Conservation (phyloP, 2,113 vertebrate genomes). For the Craseonycteris thonglongyai region DNA sequence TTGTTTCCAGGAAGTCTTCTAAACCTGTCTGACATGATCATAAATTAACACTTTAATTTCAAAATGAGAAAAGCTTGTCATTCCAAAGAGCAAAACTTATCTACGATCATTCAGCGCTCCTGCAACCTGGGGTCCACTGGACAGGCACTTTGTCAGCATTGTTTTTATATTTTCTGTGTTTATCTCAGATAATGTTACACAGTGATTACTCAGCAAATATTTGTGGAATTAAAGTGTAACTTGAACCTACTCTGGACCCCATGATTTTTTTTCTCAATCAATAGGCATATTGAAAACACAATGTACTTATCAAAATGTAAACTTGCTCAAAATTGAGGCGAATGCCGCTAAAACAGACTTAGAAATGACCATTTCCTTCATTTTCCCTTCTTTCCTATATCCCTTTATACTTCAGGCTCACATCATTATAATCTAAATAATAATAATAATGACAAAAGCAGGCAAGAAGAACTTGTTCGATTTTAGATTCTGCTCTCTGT, state of each 20-base stretch:
- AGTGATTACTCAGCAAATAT: constrained; percentile 12
- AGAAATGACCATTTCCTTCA: neutral
- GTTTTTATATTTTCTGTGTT: neutral
- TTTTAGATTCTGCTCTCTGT: neutral
- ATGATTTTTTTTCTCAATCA: constrained; percentile 13
- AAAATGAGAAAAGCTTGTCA: neutral
- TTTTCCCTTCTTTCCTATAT: neutral
- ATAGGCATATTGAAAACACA: neutral
- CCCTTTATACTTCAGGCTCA: neutral
- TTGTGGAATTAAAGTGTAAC: constrained; percentile 4
- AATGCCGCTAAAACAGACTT: neutral
- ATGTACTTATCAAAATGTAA: neutral
- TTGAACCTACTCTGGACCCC: neutral
- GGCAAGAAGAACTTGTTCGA: neutral
- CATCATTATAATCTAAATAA: neutral
- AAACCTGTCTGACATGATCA: neutral
- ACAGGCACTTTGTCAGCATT: neutral
- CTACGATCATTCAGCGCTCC: neutral
- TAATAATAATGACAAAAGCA: neutral
- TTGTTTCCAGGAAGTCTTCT: neutral
- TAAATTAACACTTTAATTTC: neutral
- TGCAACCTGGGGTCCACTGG: neutral
- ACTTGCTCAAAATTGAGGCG: neutral
- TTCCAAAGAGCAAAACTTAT: neutral
- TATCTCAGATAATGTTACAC: neutral